Conservation (phyloP, 2,888 invertebrate species). For the Hanleya hanleyi region DNA sequence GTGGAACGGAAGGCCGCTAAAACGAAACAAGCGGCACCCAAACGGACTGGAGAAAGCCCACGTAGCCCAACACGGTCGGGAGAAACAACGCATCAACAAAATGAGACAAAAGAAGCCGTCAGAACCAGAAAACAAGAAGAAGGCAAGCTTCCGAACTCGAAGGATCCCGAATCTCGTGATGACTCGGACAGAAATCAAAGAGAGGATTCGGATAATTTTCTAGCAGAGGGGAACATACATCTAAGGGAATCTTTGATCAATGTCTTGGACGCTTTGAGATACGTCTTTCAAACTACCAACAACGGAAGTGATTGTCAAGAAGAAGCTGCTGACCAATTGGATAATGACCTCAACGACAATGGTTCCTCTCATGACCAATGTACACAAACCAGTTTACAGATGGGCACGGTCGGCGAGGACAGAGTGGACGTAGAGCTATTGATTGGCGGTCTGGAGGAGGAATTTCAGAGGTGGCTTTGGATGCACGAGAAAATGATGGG, state of each 20-base stretch:
- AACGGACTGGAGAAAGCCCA: neutral
- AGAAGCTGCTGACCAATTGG: neutral
- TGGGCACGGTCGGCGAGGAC: neutral
- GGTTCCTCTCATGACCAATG: neutral
- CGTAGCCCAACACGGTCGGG: neutral
- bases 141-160: too few relatives aligned
- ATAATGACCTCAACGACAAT: neutral
- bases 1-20: neutral
- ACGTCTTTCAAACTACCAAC: neutral
- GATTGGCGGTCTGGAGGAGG: neutral
- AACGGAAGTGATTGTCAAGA: neutral
- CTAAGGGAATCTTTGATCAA: neutral
- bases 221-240: neutral
- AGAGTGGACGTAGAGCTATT: neutral
- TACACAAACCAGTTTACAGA: neutral
- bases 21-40: neutral
- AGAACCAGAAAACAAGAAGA: neutral
- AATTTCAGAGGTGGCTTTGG: constrained; percentile 1
- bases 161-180: neutral
- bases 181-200: neutral
- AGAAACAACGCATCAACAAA: too few relatives aligned
- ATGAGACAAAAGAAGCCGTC: neutral
- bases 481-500: neutral
- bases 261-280: neutral
- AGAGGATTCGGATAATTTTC: neutral